Evolutionary conservation across 2,113 vertebrate genomes (phyloP).

Genomic region (Neotoma lepida): DNA sequence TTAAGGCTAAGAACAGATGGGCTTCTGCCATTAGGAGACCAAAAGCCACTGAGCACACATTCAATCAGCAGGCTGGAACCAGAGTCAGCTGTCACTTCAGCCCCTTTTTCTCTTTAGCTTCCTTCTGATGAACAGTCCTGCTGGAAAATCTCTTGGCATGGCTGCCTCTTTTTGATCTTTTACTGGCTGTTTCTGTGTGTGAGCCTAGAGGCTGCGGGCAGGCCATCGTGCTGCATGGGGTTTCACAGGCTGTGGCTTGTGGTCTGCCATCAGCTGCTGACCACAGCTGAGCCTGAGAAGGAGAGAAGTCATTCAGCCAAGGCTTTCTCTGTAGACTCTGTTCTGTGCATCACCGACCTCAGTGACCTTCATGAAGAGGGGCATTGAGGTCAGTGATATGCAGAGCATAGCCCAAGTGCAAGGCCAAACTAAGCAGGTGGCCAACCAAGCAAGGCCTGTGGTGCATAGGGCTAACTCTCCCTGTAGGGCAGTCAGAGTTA

Average conservation of each 20-base stretch:
- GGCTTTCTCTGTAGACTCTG: background rate
- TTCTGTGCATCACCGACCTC: background rate
- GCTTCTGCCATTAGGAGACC: rapidly evolving
- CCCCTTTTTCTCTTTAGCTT: background rate
- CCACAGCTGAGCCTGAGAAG: background rate
- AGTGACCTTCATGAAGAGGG: background rate
- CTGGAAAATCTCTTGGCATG: background rate
- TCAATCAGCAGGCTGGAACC: background rate
- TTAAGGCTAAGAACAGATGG: rapidly evolving
- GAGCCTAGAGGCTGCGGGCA: rapidly evolving
- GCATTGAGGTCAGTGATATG: rapidly evolving
- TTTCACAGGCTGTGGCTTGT: background rate
- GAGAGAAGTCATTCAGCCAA: rapidly evolving
- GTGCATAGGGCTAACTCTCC: too few relatives aligned
- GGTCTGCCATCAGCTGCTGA: background rate
- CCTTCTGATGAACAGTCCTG: rapidly evolving
- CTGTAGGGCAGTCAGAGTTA: background rate
- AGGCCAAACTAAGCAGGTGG: background rate
- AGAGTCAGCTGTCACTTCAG: background rate
- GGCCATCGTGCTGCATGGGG: rapidly evolving
- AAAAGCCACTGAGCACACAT: background rate
- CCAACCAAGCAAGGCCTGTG: rapidly evolving
- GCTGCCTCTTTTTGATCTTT: background rate
- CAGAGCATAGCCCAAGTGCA: background rate
- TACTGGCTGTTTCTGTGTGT: rapidly evolving